These are phyloP conservation scores for Drymodes brunneopygia DNA, from an alignment of 2,113 vertebrate genomes.

Conservation along the genomic window DNA sequence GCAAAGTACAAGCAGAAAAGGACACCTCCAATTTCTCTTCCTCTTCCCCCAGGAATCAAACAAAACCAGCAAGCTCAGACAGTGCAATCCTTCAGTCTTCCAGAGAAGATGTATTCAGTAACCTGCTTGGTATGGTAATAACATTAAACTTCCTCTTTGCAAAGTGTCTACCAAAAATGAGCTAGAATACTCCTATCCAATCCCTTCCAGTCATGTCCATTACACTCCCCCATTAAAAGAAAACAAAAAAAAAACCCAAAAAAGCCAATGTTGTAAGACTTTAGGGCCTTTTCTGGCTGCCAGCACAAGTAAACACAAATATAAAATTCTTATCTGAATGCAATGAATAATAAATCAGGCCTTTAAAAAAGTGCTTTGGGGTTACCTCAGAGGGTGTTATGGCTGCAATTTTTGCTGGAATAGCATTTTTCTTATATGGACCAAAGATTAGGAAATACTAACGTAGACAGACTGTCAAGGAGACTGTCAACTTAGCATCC, in stretches of 20 bases:
- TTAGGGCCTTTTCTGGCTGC: neutral
- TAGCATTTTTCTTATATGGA: neutral
- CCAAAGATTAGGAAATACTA: neutral
- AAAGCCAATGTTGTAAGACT: neutral
- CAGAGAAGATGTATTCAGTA: neutral
- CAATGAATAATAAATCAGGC: neutral
- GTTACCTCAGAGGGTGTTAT: neutral
- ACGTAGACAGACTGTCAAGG: fast-evolving
- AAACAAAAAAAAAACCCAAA: neutral
- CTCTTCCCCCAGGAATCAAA: neutral
- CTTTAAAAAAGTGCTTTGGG: neutral
- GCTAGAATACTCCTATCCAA: neutral
- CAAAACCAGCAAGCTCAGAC: neutral
- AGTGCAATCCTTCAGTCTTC: neutral
- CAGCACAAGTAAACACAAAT: neutral
- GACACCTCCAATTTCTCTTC: neutral
- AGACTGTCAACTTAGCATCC: neutral
- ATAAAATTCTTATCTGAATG: neutral
- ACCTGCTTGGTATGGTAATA: neutral
- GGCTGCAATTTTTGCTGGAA: neutral
- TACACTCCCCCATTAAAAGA: neutral
- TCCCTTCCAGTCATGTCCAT: neutral
- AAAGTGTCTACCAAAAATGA: neutral
- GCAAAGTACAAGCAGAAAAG: neutral
- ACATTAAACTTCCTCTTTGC: neutral